These are phyloP conservation scores for Hanleya hanleyi DNA, from an alignment of 2,888 invertebrate genomes.

Conservation along the genomic window DNA sequence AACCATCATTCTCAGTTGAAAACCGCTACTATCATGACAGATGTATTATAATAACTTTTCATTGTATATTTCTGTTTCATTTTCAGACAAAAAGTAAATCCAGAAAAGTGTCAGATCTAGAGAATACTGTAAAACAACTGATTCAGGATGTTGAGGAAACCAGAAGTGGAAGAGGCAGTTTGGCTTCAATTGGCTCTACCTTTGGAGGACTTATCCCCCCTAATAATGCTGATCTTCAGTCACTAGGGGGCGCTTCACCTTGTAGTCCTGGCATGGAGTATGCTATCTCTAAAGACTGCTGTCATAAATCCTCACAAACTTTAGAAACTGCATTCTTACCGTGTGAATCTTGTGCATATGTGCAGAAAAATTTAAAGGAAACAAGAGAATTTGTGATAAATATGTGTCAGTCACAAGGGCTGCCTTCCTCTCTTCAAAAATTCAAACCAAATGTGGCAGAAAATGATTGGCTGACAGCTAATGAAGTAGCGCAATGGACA, in stretches of 20 bases:
- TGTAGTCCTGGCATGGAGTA: neutral
- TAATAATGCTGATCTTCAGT: slow-evolving; percentile 45
- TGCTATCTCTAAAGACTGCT: slow-evolving; percentile 51
- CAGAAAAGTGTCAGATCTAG: slow-evolving; percentile 57
- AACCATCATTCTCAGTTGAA: no score
- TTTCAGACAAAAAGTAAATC: slow-evolving; percentile 55
- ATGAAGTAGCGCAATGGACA: slow-evolving; percentile 69
- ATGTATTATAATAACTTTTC: no score
- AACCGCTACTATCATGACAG: no score
- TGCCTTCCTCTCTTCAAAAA: slow-evolving; percentile 67
- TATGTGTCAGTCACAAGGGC: slow-evolving; percentile 66
- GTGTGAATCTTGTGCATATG: slow-evolving; percentile 70
- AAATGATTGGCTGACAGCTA: slow-evolving; percentile 63
- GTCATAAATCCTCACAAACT: slow-evolving; percentile 71
- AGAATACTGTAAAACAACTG: slow-evolving; percentile 48
- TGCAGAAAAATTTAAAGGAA: slow-evolving; percentile 67
- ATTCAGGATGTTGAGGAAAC: slow-evolving; percentile 10
- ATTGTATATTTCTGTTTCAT: neutral
- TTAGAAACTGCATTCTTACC: slow-evolving; percentile 72
- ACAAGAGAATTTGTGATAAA: slow-evolving; percentile 61
- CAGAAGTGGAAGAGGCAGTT: slow-evolving; percentile 1
- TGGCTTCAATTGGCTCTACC: slow-evolving; percentile 39
- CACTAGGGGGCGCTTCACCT: slow-evolving; percentile 10
- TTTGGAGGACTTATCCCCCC: slow-evolving; percentile 48
- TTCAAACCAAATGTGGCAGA: slow-evolving; percentile 59